Conservation (phyloP, 2,797 vertebrate genomes). For the Eulemur albifrons region DNA sequence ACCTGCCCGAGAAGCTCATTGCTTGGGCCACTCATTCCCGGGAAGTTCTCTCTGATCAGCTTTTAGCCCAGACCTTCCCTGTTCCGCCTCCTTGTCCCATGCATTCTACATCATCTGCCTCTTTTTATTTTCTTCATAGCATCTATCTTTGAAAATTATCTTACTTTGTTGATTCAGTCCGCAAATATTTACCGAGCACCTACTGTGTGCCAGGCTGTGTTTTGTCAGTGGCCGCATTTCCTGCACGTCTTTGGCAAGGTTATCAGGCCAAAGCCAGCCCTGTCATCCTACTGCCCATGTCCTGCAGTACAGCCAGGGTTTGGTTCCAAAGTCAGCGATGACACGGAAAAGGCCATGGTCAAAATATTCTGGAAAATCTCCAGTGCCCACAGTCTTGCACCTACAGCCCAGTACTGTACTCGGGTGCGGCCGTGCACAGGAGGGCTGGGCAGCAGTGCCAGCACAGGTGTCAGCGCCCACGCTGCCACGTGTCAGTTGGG, state of each 20-base stretch:
- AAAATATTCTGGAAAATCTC: neutral
- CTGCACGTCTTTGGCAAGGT: neutral
- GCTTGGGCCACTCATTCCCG: neutral
- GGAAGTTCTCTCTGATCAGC: neutral
- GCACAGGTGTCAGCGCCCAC: neutral
- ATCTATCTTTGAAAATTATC: neutral
- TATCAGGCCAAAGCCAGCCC: neutral
- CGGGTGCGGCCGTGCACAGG: fast-evolving
- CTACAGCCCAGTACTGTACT: fast-evolving
- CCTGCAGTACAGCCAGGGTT: neutral
- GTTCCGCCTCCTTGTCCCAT: neutral
- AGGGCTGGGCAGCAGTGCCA: neutral
- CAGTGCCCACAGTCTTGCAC: neutral
- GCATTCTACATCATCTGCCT: neutral
- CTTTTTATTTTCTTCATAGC: neutral
- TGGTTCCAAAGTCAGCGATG: neutral
- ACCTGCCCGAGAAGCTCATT: neutral
- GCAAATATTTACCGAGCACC: neutral
- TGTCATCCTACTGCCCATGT: neutral
- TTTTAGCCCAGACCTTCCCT: neutral
- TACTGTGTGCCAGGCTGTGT: neutral
- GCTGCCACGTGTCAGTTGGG: neutral
- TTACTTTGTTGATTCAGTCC: neutral
- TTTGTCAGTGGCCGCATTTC: neutral
- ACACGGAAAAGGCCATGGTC: neutral